phyloP scores from a whole-genome alignment of 1,140 invertebrate species.

The Drosophila auraria region DNA sequence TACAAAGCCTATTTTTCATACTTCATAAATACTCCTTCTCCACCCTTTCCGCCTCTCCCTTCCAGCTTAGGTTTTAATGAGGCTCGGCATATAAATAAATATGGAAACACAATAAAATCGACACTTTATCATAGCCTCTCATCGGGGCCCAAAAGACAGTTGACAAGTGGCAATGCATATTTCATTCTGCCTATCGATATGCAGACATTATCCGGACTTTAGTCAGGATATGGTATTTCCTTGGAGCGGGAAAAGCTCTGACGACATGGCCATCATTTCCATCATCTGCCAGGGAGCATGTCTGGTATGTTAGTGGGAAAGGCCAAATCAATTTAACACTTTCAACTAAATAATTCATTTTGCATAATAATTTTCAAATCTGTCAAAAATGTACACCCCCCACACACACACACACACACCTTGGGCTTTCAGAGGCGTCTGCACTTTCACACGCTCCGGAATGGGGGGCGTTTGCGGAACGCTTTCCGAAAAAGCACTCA shows the following conservation, averaged over 20 bases:
- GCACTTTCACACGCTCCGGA: slow-evolving; percentile 77
- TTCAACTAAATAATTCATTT: slow-evolving; percentile 83
- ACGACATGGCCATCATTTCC: slow-evolving; percentile 70
- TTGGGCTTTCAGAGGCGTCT: slow-evolving; percentile 62
- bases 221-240: neutral
- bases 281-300: slow-evolving; percentile 33
- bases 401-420: slow-evolving; percentile 29
- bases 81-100: slow-evolving; percentile 17
- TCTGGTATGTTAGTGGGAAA: slow-evolving; percentile 66
- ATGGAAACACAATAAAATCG: slow-evolving; percentile 14
- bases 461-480: slow-evolving; percentile 26
- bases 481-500: slow-evolving; percentile 74
- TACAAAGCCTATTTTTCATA: neutral
- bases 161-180: slow-evolving; percentile 46
- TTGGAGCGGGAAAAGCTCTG: slow-evolving; percentile 1
- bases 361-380: slow-evolving; percentile 84
- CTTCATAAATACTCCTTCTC: slow-evolving; percentile 15
- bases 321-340: slow-evolving; percentile 83
- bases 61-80: slow-evolving; percentile 13
- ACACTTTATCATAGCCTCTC: slow-evolving; percentile 35
- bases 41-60: neutral
- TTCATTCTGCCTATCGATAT: slow-evolving; percentile 45
- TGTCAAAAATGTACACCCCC: slow-evolving; percentile 67
- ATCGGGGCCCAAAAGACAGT: slow-evolving; percentile 2
- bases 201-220: slow-evolving; percentile 5